These are phyloP conservation scores for Eristalinus sepulchralis DNA, from an alignment of 2,888 invertebrate genomes.

Conservation along the genomic window DNA sequence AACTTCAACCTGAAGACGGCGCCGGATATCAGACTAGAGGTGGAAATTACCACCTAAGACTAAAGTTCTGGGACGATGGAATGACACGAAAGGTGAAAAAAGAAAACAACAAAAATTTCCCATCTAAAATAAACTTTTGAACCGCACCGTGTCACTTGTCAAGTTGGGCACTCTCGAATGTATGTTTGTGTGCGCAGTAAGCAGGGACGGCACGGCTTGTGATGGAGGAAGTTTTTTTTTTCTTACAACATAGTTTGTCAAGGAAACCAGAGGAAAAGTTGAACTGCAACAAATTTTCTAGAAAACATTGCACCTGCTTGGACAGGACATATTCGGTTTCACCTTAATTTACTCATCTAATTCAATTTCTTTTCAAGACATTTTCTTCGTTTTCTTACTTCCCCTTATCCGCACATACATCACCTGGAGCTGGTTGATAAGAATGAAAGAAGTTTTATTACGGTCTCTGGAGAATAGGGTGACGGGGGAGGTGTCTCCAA, in stretches of 20 bases:
- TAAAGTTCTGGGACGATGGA: not conserved
- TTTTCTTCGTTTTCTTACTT: not conserved
- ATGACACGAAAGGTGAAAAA: not conserved
- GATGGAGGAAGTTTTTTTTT: slow-evolving; percentile 23
- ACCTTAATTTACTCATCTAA: slow-evolving; percentile 31
- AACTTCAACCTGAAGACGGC: slow-evolving; percentile 2
- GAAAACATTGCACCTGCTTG: slow-evolving; percentile 50
- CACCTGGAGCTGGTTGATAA: slow-evolving; percentile 27
- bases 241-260: not conserved
- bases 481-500: not conserved
- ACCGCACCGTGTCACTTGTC: slow-evolving; percentile 50
- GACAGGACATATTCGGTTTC: slow-evolving; percentile 46
- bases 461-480: not conserved
- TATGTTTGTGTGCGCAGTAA: not conserved
- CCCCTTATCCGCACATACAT: not conserved
- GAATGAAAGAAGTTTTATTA: slow-evolving; percentile 12
- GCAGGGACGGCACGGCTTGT: not conserved
- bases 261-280: not conserved
- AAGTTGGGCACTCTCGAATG: not conserved
- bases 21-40: not conserved
- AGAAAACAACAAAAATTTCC: slow-evolving; percentile 4
- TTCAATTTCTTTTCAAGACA: slow-evolving; percentile 34
- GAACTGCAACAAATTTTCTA: slow-evolving; percentile 3
- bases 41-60: not conserved
- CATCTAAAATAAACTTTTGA: slow-evolving; percentile 35